These are phyloP conservation scores for Balaenoptera acutorostrata DNA, from an alignment of 2,113 vertebrate genomes.

Conservation along the genomic window DNA sequence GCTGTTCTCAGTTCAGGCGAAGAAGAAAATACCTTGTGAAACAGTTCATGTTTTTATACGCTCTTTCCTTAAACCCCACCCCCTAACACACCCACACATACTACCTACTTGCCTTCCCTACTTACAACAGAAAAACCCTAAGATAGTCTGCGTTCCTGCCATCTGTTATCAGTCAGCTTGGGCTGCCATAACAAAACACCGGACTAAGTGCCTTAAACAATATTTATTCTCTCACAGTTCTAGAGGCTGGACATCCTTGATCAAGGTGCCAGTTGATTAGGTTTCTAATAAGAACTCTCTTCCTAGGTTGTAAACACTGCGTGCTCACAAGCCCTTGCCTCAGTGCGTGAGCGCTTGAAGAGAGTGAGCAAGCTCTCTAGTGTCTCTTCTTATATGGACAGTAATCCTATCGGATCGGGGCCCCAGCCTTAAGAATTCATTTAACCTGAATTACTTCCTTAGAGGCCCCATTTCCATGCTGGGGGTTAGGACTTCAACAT, in stretches of 20 bases:
- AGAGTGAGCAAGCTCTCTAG: not conserved
- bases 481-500: not conserved
- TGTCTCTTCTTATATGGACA: not conserved
- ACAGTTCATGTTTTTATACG: not conserved
- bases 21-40: not conserved
- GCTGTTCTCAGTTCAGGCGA: not conserved
- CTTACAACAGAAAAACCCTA: not conserved
- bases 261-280: not conserved
- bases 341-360: rapidly evolving
- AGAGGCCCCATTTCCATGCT: not conserved
- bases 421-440: not conserved
- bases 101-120: not conserved
- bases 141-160: not conserved
- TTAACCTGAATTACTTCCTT: not conserved
- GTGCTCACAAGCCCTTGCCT: not conserved
- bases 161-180: not conserved
- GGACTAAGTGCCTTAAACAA: not conserved
- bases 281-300: not conserved
- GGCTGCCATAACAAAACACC: not conserved
- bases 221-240: not conserved
- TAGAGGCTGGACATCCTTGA: not conserved
- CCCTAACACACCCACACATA: not conserved
- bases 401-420: not conserved
- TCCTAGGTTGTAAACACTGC: not conserved
- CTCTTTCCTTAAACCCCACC: not conserved